These are phyloP conservation scores for Hypomecis punctinalis DNA, from an alignment of 2,888 invertebrate species.

Conservation along the genomic window DNA sequence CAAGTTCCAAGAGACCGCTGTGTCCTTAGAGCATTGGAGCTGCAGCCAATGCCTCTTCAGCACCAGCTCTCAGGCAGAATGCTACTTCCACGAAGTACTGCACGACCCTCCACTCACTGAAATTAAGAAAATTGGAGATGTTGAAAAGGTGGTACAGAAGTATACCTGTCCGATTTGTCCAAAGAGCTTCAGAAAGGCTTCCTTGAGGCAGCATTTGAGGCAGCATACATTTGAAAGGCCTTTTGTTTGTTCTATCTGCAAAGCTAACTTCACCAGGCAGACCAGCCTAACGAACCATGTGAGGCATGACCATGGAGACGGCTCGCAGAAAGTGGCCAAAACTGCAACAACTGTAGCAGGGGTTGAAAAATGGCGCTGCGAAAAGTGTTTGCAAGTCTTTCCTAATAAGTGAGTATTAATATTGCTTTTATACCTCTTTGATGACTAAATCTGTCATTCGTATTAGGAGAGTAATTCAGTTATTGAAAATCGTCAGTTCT, in stretches of 20 bases:
- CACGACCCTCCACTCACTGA: conserved; percentile 81
- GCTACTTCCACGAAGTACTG: conserved; percentile 89
- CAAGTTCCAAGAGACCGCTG: conserved; percentile 75
- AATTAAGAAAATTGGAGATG: conserved; percentile 52
- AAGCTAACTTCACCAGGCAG: conserved; percentile 87
- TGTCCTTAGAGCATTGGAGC: conserved; percentile 80
- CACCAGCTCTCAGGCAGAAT: conserved; percentile 88
- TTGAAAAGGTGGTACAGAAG: conserved; percentile 68
- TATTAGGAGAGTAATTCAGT: no score
- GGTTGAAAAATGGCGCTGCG: conserved; percentile 52
- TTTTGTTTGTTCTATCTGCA: conserved; percentile 87
- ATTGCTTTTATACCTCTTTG: no score
- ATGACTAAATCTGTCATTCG: no score
- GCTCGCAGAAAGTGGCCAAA: conserved; percentile 45
- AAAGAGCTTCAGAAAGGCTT: conserved; percentile 87
- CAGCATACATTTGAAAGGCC: conserved; percentile 91
- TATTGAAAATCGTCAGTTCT: no score
- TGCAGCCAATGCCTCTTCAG: conserved; percentile 87
- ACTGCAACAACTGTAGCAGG: conserved; percentile 42
- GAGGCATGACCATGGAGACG: conserved; percentile 77
- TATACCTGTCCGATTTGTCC: conserved; percentile 89
- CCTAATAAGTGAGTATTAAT: conserved; percentile 63
- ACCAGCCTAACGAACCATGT: conserved; percentile 87
- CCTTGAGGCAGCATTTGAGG: conserved; percentile 88
- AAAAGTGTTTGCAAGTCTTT: conserved; percentile 61